Evolutionary conservation across 2,797 vertebrate genomes (phyloP), one percentile per base, ranked within the genome.

Genomic region (Danio tinwini): DNA sequence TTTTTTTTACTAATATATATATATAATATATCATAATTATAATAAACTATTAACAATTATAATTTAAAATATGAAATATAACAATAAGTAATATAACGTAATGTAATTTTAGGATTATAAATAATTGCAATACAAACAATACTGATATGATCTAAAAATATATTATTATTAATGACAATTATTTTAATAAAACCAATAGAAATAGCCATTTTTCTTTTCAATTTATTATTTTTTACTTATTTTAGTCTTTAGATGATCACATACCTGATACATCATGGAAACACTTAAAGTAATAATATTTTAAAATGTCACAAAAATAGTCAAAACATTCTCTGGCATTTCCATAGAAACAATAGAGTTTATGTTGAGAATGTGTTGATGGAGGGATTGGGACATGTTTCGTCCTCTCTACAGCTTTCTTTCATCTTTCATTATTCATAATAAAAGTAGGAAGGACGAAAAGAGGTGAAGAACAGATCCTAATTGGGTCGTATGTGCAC

Each of bases 381-480:
- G 5, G n/a, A 53, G 39, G 19, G 40, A 56, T 56, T 29, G 53
- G 13, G 14, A 78, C 67, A 69, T 29, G 29, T 29, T 29, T 29
- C 61, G 67, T 71, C 6, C 5, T 40, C 37, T 59, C 55, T 21
- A 52, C 49, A 16, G 21, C 55, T 77, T 80, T 78, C 65, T 78
- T 74, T 52, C 68, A 89, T 80, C 85, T 87, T 87, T 85, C 83
- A 88, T 93, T 85, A 90, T 86, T 87, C 69, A 88, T 81, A 37
- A 14, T 21, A 69, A 45, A 68, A 7, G 5, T 37, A 12, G 55
- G 56, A 58, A 40, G 12, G 39, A 55, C 14, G 21, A 61, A 82
- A 70, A 71, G 76, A 81, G 86, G 61, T 47, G 44, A 56, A 70
- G n/a, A 1, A 69, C 9, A 39, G 64, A 75, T 84, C 83, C 81